Conservation (phyloP, 1,140 invertebrate genomes). For the Venturia canescens region DNA sequence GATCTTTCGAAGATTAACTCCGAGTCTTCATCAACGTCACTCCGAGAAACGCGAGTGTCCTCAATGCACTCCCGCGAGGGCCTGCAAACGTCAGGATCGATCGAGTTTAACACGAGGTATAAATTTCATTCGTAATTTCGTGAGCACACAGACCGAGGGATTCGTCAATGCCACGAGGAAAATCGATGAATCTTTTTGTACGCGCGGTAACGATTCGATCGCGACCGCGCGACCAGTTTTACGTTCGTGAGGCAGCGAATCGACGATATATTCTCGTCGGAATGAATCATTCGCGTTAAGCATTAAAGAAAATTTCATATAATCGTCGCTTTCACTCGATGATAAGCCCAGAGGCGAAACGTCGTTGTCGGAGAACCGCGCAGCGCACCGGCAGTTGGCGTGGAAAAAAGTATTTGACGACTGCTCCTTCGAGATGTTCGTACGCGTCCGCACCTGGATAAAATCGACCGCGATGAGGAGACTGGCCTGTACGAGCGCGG, state of each 20-base stretch:
- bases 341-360: slow-evolving; percentile 13
- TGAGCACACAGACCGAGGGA: not conserved
- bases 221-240: slow-evolving; percentile 9
- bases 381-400: not conserved
- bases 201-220: slow-evolving; percentile 2
- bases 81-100: slow-evolving; percentile 15
- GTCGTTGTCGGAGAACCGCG: slow-evolving; percentile 17
- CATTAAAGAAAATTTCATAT: slow-evolving; percentile 35
- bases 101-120: slow-evolving; percentile 8
- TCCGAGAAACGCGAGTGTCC: not conserved
- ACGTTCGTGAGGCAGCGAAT: not conserved
- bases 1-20: not conserved
- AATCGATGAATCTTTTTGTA: slow-evolving; percentile 24
- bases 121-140: slow-evolving; percentile 24
- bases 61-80: not conserved
- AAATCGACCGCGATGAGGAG: slow-evolving; percentile 28
- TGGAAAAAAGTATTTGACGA: not conserved
- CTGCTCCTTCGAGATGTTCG: not conserved
- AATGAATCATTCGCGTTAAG: slow-evolving; percentile 20
- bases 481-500: not conserved
- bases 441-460: slow-evolving; percentile 36
- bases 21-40: too few species aligned
- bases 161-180: not conserved
- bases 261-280: not conserved
- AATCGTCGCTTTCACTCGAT: slow-evolving; percentile 53